Evolutionary conservation across 2,888 invertebrate species (phyloP), one percentile per base, ranked within the genome.

Genomic region (Tinea trinotella): DNA sequence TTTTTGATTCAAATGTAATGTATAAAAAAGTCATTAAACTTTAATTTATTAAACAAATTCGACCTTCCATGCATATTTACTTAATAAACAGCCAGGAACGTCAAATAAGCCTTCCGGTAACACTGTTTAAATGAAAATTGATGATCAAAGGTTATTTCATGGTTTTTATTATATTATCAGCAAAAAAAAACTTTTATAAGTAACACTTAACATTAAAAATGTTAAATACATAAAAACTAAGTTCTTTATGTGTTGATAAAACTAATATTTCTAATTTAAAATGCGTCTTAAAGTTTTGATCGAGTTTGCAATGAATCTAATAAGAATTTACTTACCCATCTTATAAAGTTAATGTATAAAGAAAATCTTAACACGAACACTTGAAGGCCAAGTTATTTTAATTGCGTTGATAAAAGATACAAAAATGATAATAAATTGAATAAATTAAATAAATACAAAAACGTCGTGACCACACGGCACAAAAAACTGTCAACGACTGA

Each of bases 311-410:
- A 30, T 15, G n/a, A 15, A 13, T 40, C 40, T 40, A 7, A 40
- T 40, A 40, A 13, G 40, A 40, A 40, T 40, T 7, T 40, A 40
- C 40, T 40, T 40, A 40, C 40, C n/a, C 40, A 40, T 40, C 1
- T 40, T 40, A 6, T 40, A 13, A 13, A 15, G 6, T 2, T 40
- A 13, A 4, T 40, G 40, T 40, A 40, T 40, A 13, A 6, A 40
- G 40, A 15, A 40, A 40, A 40, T 13, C 40, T 40, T 40, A 40
- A 40, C 40, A 13, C 7, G 40, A 40, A 40, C 40, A 40, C 40
- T 40, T 4, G 15, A 40, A 40, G 6, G 40, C 40, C 40, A 15
- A n/a, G 7, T n/a, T 13, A 7, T 13, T 4, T 7, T 7, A 4
- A 30, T 30, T 30, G n/a, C 6, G n/a, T 12, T 15, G 40, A 40